Evolutionary conservation across 2,797 vertebrate genomes (phyloP), one percentile per base, ranked within the genome.

Genomic region (Labeo calbasu): DNA sequence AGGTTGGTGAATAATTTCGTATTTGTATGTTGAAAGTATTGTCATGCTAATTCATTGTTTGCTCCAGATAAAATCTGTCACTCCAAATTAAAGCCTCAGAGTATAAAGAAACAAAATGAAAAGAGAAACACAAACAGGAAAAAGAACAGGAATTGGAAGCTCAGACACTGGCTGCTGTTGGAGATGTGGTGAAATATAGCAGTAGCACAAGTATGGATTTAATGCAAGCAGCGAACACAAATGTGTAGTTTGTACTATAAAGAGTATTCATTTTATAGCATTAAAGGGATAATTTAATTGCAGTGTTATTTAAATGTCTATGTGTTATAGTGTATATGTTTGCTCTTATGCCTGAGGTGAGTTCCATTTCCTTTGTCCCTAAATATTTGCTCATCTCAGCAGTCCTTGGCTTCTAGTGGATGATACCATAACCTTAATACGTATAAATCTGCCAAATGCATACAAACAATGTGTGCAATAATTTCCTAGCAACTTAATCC

Each of bases 81-180:
- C 51, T 61, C 36, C 36, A 28, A 21, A 59, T 48, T 40, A 77
- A 70, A 66, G 12, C 21, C 43, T 13, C 19, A 32, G 71, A 40
- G 55, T 36, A 51, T 8, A 40, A 17, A 23, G 68, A 10, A 46
- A 57, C 15, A 10, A 7, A 21, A 43, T 57, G 14, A 19, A 66
- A 19, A 48, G 3, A 83, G 86, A 90, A 72, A 89, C 80, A 84
- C 91, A 51, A 36, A 77, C 21, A 77, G 53, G 25, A 50, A 23
- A 14, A n/a, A 81, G 15, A 40, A 66, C n/a, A 46, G 21, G 32
- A 68, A 19, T 19, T n/a, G 19, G 28, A 59, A 46, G 28, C 53
- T 59, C 28, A 23, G 19, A 40, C 19, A 43, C 51, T 32, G 4
- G 13, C 23, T 32, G 48, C 48, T 73, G 19, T 70, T 70, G 40